Percentiles rank a stretch among this genome's conserved stretches.
Evolutionary conservation across 2,888 invertebrate species (phyloP).

Genomic region (Gandaritis pyraliata): DNA sequence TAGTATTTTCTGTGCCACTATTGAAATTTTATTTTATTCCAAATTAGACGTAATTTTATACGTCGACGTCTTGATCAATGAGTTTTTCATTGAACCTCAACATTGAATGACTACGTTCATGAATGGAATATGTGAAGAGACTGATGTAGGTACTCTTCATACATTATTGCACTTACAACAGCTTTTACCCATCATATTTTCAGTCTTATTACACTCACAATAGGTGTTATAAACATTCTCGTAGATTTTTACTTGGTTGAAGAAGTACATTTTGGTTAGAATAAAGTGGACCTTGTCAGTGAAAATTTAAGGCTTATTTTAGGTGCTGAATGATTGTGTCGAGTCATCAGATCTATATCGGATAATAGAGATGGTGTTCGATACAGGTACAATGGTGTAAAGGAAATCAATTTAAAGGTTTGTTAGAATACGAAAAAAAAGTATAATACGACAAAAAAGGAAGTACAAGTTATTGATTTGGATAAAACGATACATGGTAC

Average conservation of each 20-base stretch:
- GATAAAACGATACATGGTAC: constrained; percentile 13
- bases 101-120: constrained; percentile 65
- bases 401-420: constrained; percentile 36
- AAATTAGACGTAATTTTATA: neutral
- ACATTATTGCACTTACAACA: constrained; percentile 49
- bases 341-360: constrained; percentile 35
- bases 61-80: constrained; percentile 46
- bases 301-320: constrained; percentile 13
- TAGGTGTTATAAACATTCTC: constrained; percentile 23
- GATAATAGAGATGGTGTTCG: constrained; percentile 42
- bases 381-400: constrained; percentile 39
- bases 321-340: constrained; percentile 6
- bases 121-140: constrained; percentile 69
- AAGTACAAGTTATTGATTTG: constrained; percentile 32
- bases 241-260: constrained; percentile 10
- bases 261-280: neutral
- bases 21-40: neutral
- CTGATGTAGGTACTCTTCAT: constrained; percentile 55
- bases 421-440: constrained; percentile 32
- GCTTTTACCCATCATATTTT: constrained; percentile 42
- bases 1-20: neutral
- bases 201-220: constrained; percentile 27
- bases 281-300: constrained; percentile 1
- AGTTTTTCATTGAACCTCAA: constrained; percentile 45
- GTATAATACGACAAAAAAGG: constrained; percentile 25